Conservation (phyloP, 23 tunicate genomes). For the Botrylloides violaceus region DNA sequence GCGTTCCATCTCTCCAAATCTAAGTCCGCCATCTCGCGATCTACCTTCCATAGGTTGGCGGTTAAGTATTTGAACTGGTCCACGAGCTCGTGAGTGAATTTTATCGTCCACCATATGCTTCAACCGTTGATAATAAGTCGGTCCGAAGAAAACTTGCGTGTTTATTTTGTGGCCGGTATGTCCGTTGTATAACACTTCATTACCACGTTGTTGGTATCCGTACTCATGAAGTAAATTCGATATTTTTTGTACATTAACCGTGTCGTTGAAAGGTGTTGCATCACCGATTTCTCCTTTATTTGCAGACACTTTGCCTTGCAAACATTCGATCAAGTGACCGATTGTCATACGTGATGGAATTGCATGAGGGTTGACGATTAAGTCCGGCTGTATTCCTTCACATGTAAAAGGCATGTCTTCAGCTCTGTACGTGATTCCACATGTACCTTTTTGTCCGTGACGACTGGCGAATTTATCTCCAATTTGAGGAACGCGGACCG, state of each 20-base stretch:
- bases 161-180: conserved; percentile 94
- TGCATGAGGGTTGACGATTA: conserved; percentile 99
- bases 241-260: conserved; percentile 97
- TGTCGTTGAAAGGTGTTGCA: conserved; percentile 98
- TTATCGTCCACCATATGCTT: conserved; percentile 99
- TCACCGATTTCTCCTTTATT: conserved; percentile 99
- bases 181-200: conserved; percentile 96
- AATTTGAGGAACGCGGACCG: conserved; percentile 94
- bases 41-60: conserved; percentile 99
- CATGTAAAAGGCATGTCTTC: conserved; percentile 99
- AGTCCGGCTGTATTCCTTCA: conserved; percentile 96
- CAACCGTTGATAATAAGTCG: conserved; percentile 96
- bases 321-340: conserved; percentile 97
- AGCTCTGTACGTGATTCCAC: conserved; percentile 88
- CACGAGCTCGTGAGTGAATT: conserved; percentile 96
- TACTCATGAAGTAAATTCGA: conserved; percentile 96
- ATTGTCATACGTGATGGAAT: conserved; percentile 99
- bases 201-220: conserved; percentile 98
- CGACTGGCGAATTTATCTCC: conserved; percentile 99
- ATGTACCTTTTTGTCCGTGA: conserved; percentile 99
- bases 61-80: conserved; percentile 94
- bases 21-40: conserved; percentile 97
- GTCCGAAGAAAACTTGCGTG: conserved; percentile 97
- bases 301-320: conserved; percentile 96
- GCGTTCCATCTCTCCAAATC: conserved; percentile 99